Percentiles rank a stretch among this genome's conserved stretches.
phyloP scores from a whole-genome alignment of 2,888 invertebrate species.

The Oegoconia quadripuncta region DNA sequence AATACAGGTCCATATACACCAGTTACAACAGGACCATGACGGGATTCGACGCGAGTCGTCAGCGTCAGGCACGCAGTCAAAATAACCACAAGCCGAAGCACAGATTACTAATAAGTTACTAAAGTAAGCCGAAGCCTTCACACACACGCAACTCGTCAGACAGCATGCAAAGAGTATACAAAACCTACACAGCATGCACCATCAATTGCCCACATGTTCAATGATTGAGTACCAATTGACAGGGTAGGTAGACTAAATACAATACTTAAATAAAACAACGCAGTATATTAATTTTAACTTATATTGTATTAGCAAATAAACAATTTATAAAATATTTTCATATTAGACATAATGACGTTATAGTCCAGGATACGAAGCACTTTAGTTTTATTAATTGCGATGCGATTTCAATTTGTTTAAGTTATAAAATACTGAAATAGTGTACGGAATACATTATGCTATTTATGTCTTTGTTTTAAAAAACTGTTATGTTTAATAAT shows the following conservation, averaged over 20 bases:
- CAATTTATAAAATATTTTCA: constrained; percentile 78
- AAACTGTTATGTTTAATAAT: not conserved
- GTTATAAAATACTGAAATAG: not conserved
- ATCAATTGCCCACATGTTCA: no score
- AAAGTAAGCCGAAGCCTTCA: no score
- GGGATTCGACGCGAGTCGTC: no score
- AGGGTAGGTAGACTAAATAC: not conserved
- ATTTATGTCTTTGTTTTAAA: not conserved
- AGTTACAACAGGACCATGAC: no score
- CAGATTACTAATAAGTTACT: no score
- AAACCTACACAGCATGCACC: no score
- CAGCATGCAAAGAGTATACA: no score
- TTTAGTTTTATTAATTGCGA: constrained; percentile 43
- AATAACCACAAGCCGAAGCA: no score
- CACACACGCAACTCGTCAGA: no score
- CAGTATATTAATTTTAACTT: constrained; percentile 56
- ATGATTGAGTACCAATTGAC: no score
- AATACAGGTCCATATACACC: no score
- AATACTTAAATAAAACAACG: constrained; percentile 38
- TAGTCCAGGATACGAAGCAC: constrained; percentile 58
- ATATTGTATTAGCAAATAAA: constrained; percentile 83
- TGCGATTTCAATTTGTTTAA: constrained; percentile 17
- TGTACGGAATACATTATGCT: not conserved
- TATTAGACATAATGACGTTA: constrained; percentile 62
- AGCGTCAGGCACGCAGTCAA: no score